Conservation (phyloP, 2,888 invertebrate genomes). For the Eubasilissa splendida region DNA sequence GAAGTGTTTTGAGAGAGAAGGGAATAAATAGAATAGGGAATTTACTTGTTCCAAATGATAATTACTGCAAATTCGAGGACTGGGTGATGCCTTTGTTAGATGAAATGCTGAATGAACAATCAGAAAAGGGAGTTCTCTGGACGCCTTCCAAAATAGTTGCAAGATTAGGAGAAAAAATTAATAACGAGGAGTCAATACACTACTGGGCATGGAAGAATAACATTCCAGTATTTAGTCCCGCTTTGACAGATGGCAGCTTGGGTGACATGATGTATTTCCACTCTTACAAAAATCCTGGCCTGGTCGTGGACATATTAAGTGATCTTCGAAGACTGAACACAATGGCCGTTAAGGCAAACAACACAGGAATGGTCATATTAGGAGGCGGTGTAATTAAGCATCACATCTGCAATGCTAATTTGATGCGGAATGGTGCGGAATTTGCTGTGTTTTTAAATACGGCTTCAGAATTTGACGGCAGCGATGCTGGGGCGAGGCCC, state of each 20-base stretch:
- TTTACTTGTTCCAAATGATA: conserved; percentile 96
- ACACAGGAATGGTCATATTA: conserved; percentile 94
- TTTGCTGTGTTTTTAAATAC: conserved; percentile 97
- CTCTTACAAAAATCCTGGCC: conserved; percentile 92
- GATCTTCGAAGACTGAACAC: conserved; percentile 93
- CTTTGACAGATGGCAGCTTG: conserved; percentile 96
- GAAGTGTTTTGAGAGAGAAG: conserved; percentile 83
- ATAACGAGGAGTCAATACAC: conserved; percentile 92
- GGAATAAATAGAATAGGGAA: conserved; percentile 93
- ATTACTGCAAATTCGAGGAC: conserved; percentile 97
- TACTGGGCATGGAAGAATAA: conserved; percentile 98
- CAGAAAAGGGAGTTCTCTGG: conserved; percentile 83
- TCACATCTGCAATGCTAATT: conserved; percentile 99
- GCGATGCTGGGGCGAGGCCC: conserved; percentile 97
- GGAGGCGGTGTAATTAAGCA: conserved; percentile 99
- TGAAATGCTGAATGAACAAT: conserved; percentile 91
- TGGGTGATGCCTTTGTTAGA: conserved; percentile 97
- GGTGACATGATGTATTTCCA: conserved; percentile 99
- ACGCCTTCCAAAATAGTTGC: conserved; percentile 90
- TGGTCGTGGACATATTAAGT: conserved; percentile 93
- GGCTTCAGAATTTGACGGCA: conserved; percentile 96
- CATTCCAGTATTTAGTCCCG: conserved; percentile 98
- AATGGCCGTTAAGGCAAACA: conserved; percentile 92
- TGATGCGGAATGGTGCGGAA: conserved; percentile 99
- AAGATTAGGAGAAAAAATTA: conserved; percentile 90